These are phyloP conservation scores for Auanema sp. DNA, from an alignment of 2,888 invertebrate species.

Conservation along the genomic window DNA sequence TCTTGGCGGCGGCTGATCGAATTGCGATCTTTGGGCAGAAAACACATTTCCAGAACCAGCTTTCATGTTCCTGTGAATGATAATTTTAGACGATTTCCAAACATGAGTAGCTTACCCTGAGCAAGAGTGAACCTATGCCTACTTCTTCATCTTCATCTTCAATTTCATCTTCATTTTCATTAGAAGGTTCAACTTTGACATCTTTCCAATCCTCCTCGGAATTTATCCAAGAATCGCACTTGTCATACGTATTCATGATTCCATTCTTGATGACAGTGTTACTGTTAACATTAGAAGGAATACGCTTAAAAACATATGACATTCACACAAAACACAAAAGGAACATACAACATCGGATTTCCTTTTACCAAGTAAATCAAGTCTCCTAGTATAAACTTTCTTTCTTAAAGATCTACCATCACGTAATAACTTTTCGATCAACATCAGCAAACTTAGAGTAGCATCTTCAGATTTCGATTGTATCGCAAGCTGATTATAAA, in stretches of 20 bases:
- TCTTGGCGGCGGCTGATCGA: slow-evolving; percentile 26
- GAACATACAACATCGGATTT: not conserved
- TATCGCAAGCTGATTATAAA: slow-evolving; percentile 15
- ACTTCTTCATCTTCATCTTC: not conserved
- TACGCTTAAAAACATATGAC: not conserved
- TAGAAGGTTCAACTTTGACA: too few relatives aligned
- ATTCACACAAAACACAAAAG: not conserved
- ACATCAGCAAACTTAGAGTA: slow-evolving; percentile 22
- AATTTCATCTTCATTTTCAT: slow-evolving; percentile 6
- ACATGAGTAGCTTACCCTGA: too few relatives aligned
- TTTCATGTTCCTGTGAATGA: slow-evolving; percentile 10
- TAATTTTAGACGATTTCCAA: not conserved
- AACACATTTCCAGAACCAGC: slow-evolving; percentile 34
- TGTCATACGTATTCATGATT: not conserved
- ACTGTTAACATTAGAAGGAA: too few relatives aligned
- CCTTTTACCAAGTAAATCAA: not conserved
- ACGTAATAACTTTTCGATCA: slow-evolving; percentile 27
- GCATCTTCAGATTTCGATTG: slow-evolving; percentile 23
- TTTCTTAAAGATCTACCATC: slow-evolving; percentile 14
- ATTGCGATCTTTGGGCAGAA: slow-evolving; percentile 38
- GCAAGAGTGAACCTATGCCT: not conserved
- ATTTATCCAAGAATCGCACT: slow-evolving; percentile 9
- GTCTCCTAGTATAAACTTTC: not conserved
- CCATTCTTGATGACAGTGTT: not conserved
- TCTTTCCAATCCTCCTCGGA: slow-evolving; percentile 5